phyloP scores from a whole-genome alignment of 1,140 invertebrate genomes.

The Globodera ellingtonae region DNA sequence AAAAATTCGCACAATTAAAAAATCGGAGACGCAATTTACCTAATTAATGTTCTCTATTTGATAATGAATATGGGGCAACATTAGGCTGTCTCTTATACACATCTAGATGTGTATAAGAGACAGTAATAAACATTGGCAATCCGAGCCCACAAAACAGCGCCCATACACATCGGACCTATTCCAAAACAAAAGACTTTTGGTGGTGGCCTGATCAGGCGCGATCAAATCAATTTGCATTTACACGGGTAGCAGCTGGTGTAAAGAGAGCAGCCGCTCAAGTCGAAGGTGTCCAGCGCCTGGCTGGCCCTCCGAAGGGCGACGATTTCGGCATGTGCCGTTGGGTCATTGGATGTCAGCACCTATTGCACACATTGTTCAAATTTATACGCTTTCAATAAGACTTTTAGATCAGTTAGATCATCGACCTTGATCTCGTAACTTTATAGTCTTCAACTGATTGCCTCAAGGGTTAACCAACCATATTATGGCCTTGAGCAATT shows the following conservation, averaged over 20 bases:
- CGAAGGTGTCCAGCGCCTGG: slow-evolving; percentile 44
- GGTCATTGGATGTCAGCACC: slow-evolving; percentile 60
- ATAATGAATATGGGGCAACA: too few species aligned
- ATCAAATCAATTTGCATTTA: slow-evolving; percentile 8
- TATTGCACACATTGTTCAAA: slow-evolving; percentile 9
- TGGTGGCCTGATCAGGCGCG: too few species aligned
- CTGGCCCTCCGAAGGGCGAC: slow-evolving; percentile 63
- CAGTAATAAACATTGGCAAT: slow-evolving; percentile 61
- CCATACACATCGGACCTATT: slow-evolving; percentile 61
- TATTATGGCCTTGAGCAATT: slow-evolving; percentile 58
- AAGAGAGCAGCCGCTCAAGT: slow-evolving; percentile 56
- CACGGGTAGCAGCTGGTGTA: slow-evolving; percentile 65
- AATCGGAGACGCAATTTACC: too few species aligned
- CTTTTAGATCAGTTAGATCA: too few species aligned
- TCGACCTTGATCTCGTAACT: too few species aligned
- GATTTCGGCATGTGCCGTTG: slow-evolving; percentile 63
- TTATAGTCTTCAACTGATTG: slow-evolving; percentile 15
- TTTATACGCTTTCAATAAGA: too few species aligned
- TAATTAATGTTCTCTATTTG: too few species aligned
- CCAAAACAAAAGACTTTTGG: background rate
- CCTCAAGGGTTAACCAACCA: slow-evolving; percentile 41
- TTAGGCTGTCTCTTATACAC: too few species aligned
- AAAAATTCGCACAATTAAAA: too few species aligned
- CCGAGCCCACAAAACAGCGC: slow-evolving; percentile 58
- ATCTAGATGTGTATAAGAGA: too few species aligned